A percentile compares a stretch with the other conserved stretches of the same genome.
Conservation (phyloP, 2,113 vertebrate species). For the Catharus minimus region DNA sequence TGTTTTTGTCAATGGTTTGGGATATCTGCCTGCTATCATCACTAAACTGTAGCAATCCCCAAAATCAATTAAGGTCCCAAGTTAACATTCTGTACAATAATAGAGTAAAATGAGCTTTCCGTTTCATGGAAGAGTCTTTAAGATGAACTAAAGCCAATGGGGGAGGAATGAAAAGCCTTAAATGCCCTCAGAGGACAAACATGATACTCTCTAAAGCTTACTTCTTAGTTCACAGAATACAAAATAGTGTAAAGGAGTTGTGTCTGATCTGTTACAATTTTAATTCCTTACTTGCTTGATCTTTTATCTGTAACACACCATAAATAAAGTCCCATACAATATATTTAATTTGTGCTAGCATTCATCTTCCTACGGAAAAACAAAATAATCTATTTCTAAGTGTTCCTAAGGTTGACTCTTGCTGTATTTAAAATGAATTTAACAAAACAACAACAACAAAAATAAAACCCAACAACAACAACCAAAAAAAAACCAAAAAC, state of each 20-base stretch:
- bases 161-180: neutral
- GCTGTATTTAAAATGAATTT: neutral
- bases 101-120: neutral
- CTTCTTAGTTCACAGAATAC: neutral
- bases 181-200: neutral
- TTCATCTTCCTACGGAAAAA: neutral
- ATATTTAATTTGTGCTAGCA: neutral
- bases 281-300: neutral
- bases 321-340: neutral
- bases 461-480: too few relatives aligned
- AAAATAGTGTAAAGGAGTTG: neutral
- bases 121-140: neutral
- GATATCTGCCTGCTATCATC: neutral
- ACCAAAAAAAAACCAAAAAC: too few relatives aligned
- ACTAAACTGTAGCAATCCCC: neutral
- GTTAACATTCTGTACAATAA: neutral
- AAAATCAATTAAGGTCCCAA: neutral
- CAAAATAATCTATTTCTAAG: neutral
- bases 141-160: neutral
- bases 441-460: neutral
- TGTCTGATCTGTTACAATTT: neutral
- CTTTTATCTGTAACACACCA: neutral
- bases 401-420: neutral
- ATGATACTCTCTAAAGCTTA: neutral
- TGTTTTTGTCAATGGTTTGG: neutral